A percentile compares a stretch with the other conserved stretches of the same genome.
Conservation (phyloP, 2,113 vertebrate species). For the Heloderma charlesbogerti region DNA sequence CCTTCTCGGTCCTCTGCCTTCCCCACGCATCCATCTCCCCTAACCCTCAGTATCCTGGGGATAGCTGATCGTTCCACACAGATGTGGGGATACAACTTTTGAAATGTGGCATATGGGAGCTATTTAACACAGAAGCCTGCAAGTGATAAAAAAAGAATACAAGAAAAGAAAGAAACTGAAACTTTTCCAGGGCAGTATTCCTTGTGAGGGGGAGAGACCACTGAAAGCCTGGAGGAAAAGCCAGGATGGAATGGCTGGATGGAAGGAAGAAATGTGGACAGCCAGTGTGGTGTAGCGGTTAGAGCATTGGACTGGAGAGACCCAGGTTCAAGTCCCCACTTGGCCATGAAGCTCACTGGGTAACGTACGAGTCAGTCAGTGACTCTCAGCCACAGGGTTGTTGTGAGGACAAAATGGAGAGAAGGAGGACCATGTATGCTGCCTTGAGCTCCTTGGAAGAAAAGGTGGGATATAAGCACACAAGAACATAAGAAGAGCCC, state of each 20-base stretch:
- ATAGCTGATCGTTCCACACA: conserved; percentile 22
- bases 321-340: too few relatives aligned
- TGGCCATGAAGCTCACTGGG: too few relatives aligned
- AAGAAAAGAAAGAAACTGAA: neutral
- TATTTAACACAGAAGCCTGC: conserved; percentile 55
- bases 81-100: conserved; percentile 19
- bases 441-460: too few relatives aligned
- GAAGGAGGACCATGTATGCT: too few relatives aligned
- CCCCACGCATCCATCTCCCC: conserved; percentile 38
- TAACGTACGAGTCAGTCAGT: too few relatives aligned
- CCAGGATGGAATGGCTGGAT: neutral
- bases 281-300: too few relatives aligned
- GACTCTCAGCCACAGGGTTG: too few relatives aligned
- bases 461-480: too few relatives aligned
- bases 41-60: neutral
- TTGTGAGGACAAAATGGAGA: too few relatives aligned
- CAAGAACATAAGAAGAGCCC: too few relatives aligned
- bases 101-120: conserved; percentile 43
- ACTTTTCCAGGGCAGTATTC: conserved; percentile 54
- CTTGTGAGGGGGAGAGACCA: neutral
- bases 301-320: too few relatives aligned
- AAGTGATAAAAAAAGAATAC: conserved; percentile 37
- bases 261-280: neutral
- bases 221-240: neutral
- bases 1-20: neutral